phyloP scores from a whole-genome alignment of 2,113 vertebrate species.

The Ptilonorhynchus violaceus region DNA sequence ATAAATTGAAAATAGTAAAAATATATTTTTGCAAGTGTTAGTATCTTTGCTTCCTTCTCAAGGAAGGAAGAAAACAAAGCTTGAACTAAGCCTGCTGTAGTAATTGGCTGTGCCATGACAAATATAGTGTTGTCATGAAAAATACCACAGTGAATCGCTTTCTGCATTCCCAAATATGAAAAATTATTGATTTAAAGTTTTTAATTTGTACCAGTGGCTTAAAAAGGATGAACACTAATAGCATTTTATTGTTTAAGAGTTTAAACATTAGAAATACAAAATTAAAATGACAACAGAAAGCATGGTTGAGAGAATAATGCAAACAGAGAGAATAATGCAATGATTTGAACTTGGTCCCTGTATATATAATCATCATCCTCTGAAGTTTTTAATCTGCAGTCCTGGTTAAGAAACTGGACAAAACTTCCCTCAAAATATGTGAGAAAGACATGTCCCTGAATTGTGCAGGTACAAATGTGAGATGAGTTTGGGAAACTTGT shows the following conservation, averaged over 20 bases:
- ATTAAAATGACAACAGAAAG: neutral
- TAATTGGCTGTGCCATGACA: neutral
- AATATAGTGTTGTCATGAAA: neutral
- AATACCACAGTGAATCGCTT: neutral
- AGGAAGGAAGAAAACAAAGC: neutral
- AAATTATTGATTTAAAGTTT: neutral
- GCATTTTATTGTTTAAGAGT: neutral
- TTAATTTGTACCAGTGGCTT: neutral
- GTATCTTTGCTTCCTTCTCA: neutral
- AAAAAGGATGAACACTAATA: neutral
- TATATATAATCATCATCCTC: neutral
- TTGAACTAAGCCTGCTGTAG: neutral
- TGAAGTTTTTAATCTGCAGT: neutral
- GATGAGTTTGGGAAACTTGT: neutral
- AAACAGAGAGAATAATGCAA: neutral
- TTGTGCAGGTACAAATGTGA: neutral
- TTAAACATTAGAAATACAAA: neutral
- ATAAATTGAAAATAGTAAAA: neutral
- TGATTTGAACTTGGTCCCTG: neutral
- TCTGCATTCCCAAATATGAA: neutral
- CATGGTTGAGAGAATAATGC: too few species aligned
- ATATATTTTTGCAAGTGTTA: neutral
- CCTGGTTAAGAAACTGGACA: neutral
- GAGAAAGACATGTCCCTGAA: neutral
- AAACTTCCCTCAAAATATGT: neutral